phyloP scores from a whole-genome alignment of 2,113 vertebrate species.

The Stomatorhinus ivindoensis region DNA sequence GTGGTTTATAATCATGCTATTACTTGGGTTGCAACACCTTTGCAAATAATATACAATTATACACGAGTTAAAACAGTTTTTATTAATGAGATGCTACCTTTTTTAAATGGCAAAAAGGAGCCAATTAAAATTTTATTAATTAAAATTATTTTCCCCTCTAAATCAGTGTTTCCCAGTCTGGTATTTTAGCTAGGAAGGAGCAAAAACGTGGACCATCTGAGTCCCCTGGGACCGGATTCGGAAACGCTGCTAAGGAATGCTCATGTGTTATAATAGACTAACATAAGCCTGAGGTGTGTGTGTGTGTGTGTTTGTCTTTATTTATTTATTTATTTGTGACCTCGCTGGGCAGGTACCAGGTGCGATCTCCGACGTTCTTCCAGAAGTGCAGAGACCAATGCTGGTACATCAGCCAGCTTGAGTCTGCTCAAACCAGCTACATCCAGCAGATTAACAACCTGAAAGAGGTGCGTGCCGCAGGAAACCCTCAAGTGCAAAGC shows the following conservation, averaged over 20 bases:
- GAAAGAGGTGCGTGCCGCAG: constrained; percentile 74
- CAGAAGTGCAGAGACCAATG: constrained; percentile 96
- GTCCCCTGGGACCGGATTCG: not conserved
- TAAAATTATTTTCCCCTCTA: not conserved
- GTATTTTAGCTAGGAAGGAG: not conserved
- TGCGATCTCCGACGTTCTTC: constrained; percentile 95
- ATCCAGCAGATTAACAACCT: constrained; percentile 97
- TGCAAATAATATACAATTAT: not conserved
- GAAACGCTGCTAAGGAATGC: not conserved
- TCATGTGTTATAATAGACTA: no score
- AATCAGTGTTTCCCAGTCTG: not conserved
- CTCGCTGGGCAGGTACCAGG: constrained; percentile 75
- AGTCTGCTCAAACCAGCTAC: constrained; percentile 85
- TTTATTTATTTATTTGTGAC: constrained; percentile 4
- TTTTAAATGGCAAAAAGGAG: not conserved
- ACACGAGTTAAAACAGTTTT: not conserved
- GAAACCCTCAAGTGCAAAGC: not conserved
- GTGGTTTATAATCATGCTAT: not conserved
- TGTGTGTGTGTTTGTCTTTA: no score
- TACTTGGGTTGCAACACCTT: not conserved
- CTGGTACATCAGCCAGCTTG: constrained; percentile 96
- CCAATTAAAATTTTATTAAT: not conserved
- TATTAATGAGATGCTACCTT: not conserved
- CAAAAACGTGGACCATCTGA: not conserved
- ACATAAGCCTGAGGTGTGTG: no score